Evolutionary conservation across 30 jellyfish, hydroid and myxozoan genomes (phyloP).

Genomic region (Aurelia coerulea): DNA sequence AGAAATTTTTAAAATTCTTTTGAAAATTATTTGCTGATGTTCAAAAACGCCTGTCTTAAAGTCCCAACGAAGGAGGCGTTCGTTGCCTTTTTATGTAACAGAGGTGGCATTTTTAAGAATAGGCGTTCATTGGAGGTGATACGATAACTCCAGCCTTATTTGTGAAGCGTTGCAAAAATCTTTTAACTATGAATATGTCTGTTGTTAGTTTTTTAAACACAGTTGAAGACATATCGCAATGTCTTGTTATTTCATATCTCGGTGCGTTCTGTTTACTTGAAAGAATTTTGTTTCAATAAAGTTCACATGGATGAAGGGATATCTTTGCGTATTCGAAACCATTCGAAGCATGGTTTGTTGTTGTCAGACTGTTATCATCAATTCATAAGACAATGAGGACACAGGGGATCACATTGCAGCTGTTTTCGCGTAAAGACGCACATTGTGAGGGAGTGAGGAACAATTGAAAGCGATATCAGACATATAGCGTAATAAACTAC

Average conservation of each 20-base stretch:
- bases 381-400: not conserved
- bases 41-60: too few species aligned
- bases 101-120: too few species aligned
- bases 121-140: too few species aligned
- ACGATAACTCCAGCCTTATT: too few species aligned
- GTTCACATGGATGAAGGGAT: constrained; percentile 31
- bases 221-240: not conserved
- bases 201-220: not conserved
- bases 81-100: too few species aligned
- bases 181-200: not conserved
- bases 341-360: not conserved
- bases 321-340: constrained; percentile 8
- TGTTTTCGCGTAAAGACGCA: not conserved
- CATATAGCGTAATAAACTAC: constrained; percentile 20
- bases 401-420: constrained; percentile 5
- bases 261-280: not conserved
- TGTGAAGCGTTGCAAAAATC: not conserved
- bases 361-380: constrained; percentile 27
- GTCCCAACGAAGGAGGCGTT: too few species aligned
- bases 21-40: too few species aligned
- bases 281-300: constrained; percentile 15
- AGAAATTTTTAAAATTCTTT: too few species aligned
- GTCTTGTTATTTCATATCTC: not conserved
- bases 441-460: not conserved
- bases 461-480: constrained; percentile 27